phyloP scores from a whole-genome alignment of 1,140 invertebrate species.

The Hylaeus anthracinus region DNA sequence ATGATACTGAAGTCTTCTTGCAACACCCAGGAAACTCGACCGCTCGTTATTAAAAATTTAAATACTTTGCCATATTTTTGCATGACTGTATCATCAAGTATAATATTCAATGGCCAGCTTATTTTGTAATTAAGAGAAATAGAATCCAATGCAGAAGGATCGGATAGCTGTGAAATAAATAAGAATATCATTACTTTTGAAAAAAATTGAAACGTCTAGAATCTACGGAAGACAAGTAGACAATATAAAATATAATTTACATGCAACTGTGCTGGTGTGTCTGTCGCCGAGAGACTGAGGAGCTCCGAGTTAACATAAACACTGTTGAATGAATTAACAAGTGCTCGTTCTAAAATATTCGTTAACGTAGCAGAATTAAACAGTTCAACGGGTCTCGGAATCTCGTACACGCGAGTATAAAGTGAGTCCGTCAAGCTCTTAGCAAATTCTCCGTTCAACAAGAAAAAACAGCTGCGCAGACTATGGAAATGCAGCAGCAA shows the following conservation, averaged over 20 bases:
- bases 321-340: slow-evolving; percentile 75
- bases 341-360: slow-evolving; percentile 85
- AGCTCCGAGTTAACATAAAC: slow-evolving; percentile 74
- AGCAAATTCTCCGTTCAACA: slow-evolving; percentile 89
- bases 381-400: slow-evolving; percentile 84
- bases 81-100: slow-evolving; percentile 86
- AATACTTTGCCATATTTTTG: slow-evolving; percentile 87
- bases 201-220: neutral
- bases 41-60: slow-evolving; percentile 87
- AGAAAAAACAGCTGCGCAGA: slow-evolving; percentile 87
- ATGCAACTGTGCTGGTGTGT: slow-evolving; percentile 69
- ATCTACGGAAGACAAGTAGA: neutral
- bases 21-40: slow-evolving; percentile 87
- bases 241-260: slow-evolving; percentile 43
- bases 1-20: slow-evolving; percentile 84
- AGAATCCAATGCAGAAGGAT: slow-evolving; percentile 85
- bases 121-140: slow-evolving; percentile 86
- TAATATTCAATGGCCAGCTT: slow-evolving; percentile 89
- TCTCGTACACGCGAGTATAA: slow-evolving; percentile 84
- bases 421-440: slow-evolving; percentile 85
- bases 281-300: slow-evolving; percentile 70
- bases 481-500: slow-evolving; percentile 86
- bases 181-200: slow-evolving; percentile 5
- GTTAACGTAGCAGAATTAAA: slow-evolving; percentile 86
- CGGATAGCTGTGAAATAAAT: slow-evolving; percentile 66